Conservation (phyloP, 1,140 invertebrate genomes). For the Dinothrombium tinctorium region DNA sequence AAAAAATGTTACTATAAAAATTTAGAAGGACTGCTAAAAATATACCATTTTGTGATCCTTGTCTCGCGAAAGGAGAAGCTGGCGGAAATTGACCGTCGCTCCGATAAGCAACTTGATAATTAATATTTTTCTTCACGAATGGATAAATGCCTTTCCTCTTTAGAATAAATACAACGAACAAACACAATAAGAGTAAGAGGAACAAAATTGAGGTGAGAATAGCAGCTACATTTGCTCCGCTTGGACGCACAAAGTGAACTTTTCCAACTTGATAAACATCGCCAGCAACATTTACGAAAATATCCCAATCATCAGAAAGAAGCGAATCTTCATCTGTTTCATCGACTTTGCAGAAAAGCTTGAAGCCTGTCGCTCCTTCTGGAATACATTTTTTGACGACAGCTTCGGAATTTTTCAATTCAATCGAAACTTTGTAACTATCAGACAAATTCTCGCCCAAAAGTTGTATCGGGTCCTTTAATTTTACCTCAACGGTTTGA, state of each 20-base stretch:
- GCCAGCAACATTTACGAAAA: neutral
- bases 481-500: no score
- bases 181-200: neutral
- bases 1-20: neutral
- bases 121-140: neutral
- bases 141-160: neutral
- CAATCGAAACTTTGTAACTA: no score
- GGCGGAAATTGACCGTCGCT: no score
- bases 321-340: no score
- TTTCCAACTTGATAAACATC: neutral
- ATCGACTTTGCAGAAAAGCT: no score
- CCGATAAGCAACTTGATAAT: neutral
- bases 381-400: no score
- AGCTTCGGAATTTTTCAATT: no score
- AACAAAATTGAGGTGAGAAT: neutral
- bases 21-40: neutral
- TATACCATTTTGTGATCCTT: slow-evolving; percentile 3
- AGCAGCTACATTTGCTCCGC: neutral
- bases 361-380: no score
- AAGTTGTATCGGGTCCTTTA: no score
- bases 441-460: no score
- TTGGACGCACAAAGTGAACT: neutral
- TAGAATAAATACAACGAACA: neutral
- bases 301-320: no score
- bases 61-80: neutral